These are phyloP conservation scores for Thalassaphorura encarpata DNA, from an alignment of 1,140 invertebrate genomes.

Conservation along the genomic window DNA sequence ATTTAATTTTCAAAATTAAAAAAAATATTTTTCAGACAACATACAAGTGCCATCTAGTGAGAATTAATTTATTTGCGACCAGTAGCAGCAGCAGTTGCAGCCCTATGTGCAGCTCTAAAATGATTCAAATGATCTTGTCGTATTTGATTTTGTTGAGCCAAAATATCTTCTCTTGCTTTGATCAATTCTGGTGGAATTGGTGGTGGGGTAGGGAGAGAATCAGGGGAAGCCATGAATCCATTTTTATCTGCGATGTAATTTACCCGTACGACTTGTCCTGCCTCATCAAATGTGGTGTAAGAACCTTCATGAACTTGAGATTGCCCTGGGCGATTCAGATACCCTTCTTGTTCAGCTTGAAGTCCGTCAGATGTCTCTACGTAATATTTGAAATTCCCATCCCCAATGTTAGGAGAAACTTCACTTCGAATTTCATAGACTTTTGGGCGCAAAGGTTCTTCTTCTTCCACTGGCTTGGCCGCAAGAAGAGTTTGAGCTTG, in stretches of 20 bases:
- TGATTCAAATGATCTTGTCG: conserved; percentile 23
- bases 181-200: conserved; percentile 22
- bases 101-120: conserved; percentile 25
- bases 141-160: conserved; percentile 21
- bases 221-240: background rate
- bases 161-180: conserved; percentile 31
- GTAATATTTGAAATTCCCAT: conserved; percentile 17
- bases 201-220: conserved; percentile 4
- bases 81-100: too few relatives aligned
- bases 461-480: background rate
- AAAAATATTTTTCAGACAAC: too few relatives aligned
- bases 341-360: conserved; percentile 12
- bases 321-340: conserved; percentile 6
- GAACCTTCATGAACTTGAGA: conserved; percentile 23
- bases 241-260: conserved; percentile 22
- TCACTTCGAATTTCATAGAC: conserved; percentile 16
- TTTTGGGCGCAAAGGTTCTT: conserved; percentile 10
- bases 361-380: conserved; percentile 14
- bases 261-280: conserved; percentile 14
- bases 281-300: conserved; percentile 21
- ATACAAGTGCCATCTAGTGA: too few relatives aligned
- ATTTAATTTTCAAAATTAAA: too few relatives aligned
- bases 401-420: conserved; percentile 20
- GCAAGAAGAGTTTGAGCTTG: background rate
- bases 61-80: too few relatives aligned